Conservation (phyloP, 2,113 vertebrate species). For the Madoqua kirkii region DNA sequence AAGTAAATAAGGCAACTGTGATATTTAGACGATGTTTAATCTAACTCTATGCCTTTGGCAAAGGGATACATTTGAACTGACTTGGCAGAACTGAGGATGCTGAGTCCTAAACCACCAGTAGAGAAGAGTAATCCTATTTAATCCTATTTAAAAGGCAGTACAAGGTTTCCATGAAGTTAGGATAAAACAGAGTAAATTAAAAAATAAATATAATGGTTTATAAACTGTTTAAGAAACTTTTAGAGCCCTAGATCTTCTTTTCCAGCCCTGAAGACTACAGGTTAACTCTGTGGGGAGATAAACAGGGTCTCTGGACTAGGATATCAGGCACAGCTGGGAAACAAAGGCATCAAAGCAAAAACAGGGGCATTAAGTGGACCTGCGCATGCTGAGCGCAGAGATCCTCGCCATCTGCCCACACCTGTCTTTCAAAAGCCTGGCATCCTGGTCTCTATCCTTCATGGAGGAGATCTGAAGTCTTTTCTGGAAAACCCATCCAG, state of each 20-base stretch:
- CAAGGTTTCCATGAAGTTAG: background rate
- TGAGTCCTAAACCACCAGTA: background rate
- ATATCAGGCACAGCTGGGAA: background rate
- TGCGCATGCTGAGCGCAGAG: background rate
- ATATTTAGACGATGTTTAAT: slow-evolving; percentile 23
- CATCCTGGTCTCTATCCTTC: background rate
- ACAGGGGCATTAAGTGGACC: background rate
- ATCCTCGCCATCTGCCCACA: background rate
- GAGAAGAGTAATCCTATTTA: background rate
- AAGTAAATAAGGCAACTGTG: background rate
- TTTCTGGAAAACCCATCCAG: background rate
- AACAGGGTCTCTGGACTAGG: background rate
- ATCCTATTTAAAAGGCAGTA: background rate
- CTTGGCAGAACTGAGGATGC: background rate
- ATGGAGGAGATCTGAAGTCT: background rate
- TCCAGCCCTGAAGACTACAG: background rate
- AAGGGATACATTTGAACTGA: background rate
- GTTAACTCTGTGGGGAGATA: background rate
- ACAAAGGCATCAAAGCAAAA: background rate
- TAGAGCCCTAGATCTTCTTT: background rate
- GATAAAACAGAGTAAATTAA: background rate
- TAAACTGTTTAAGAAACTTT: background rate
- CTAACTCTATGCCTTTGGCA: background rate
- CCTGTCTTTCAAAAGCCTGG: background rate
- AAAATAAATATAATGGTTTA: background rate